phyloP scores from a whole-genome alignment of 2,888 invertebrate species.

The Noctua pronuba region DNA sequence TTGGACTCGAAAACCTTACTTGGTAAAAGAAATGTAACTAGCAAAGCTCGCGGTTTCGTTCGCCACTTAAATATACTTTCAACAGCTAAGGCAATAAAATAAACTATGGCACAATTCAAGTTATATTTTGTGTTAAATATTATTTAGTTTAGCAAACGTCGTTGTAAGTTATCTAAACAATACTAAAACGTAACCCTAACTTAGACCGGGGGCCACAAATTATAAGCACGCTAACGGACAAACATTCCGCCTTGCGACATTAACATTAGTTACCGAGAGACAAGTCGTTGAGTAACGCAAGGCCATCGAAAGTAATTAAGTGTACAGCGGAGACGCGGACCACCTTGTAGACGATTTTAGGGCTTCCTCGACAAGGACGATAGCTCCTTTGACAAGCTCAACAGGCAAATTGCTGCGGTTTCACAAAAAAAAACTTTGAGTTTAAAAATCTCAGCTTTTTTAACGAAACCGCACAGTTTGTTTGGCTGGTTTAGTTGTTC shows the following conservation, averaged over 20 bases:
- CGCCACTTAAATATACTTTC: conserved; percentile 17
- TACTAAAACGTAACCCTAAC: conserved; percentile 50
- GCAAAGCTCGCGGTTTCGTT: conserved; percentile 24
- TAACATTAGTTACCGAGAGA: conserved; percentile 73
- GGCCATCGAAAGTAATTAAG: conserved; percentile 83
- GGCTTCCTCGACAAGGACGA: conserved; percentile 76
- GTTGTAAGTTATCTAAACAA: conserved; percentile 44
- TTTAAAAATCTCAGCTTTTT: conserved; percentile 31
- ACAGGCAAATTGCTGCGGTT: conserved; percentile 46
- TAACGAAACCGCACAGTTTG: conserved; percentile 27
- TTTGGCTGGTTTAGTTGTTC: neutral
- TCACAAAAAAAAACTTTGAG: conserved; percentile 36
- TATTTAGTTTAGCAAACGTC: conserved; percentile 53
- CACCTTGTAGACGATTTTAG: conserved; percentile 81
- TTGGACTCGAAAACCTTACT: conserved; percentile 34
- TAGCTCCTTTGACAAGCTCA: conserved; percentile 22
- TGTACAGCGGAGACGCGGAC: conserved; percentile 67
- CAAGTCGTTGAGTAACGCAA: conserved; percentile 73
- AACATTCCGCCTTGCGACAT: conserved; percentile 56
- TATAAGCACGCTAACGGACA: conserved; percentile 48
- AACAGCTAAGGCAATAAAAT: conserved; percentile 27
- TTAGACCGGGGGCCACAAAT: conserved; percentile 44
- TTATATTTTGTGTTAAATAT: conserved; percentile 42
- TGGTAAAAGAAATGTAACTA: conserved; percentile 38
- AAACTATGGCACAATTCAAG: conserved; percentile 30